Evolutionary conservation across 2,797 vertebrate genomes (phyloP).

Genomic region (Adrianichthys oophorus): DNA sequence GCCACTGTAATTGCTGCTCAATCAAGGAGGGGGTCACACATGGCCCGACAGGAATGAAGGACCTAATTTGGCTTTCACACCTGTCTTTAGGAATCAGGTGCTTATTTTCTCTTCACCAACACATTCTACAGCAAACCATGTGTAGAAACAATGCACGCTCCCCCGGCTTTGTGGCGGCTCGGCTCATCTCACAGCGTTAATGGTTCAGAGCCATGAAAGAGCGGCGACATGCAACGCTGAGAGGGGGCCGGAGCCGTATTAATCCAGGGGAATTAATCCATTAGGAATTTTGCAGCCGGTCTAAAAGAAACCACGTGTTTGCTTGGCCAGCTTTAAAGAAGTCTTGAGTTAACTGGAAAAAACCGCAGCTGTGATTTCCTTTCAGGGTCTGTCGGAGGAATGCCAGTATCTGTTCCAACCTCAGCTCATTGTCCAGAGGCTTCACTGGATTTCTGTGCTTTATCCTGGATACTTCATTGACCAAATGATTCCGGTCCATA

Average conservation of each 20-base stretch:
- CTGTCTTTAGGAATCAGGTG: constrained; percentile 52
- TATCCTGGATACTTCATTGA: constrained; percentile 91
- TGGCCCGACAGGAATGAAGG: constrained; percentile 50
- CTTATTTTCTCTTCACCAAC: constrained; percentile 35
- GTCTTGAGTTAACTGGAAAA: constrained; percentile 35
- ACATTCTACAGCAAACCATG: constrained; percentile 44
- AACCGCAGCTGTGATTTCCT: constrained; percentile 33
- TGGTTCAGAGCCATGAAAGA: constrained; percentile 54
- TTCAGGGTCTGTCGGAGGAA: constrained; percentile 94
- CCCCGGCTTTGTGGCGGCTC: constrained; percentile 34
- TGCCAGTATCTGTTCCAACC: constrained; percentile 99
- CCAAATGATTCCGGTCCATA: constrained; percentile 89
- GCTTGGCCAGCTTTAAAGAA: constrained; percentile 42
- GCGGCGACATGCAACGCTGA: constrained; percentile 39
- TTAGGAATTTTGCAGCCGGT: constrained; percentile 50
- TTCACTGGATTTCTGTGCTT: constrained; percentile 90
- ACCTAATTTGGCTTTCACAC: constrained; percentile 65
- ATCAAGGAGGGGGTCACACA: constrained; percentile 50
- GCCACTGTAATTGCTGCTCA: constrained; percentile 66
- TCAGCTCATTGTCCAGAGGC: constrained; percentile 93
- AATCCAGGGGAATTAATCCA: constrained; percentile 55
- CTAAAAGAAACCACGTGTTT: constrained; percentile 51
- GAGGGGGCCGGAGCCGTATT: constrained; percentile 51
- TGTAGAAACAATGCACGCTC: constrained; percentile 34
- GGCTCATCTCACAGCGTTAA: constrained; percentile 59